Evolutionary conservation across 2,888 invertebrate species (phyloP).

Genomic region (Eutolmus rufibarbis): DNA sequence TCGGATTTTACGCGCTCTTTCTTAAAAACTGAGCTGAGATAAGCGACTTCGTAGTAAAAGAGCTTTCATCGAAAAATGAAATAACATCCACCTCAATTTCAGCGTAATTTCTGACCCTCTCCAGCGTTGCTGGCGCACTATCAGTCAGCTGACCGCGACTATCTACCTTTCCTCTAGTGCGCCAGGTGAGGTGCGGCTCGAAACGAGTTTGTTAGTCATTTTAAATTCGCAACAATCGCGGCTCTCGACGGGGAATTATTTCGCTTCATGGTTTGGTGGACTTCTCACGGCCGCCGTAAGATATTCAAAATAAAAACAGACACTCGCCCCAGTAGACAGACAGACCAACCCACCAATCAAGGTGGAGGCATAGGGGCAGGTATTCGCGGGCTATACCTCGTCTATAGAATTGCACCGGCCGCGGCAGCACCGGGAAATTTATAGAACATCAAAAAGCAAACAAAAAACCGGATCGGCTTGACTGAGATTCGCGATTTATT

Average conservation of each 20-base stretch:
- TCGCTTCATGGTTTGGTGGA: background rate
- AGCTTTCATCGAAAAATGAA: background rate
- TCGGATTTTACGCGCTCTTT: constrained; percentile 8
- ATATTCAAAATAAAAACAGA: background rate
- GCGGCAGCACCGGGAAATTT: background rate
- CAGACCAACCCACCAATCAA: background rate
- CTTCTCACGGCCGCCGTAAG: background rate
- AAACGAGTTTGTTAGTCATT: background rate
- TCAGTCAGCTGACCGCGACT: background rate
- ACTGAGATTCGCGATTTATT: background rate
- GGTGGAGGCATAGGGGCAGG: background rate
- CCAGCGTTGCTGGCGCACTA: background rate
- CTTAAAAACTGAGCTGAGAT: background rate
- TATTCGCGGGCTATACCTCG: background rate
- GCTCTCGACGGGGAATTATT: background rate
- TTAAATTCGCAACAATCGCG: background rate
- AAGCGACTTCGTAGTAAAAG: background rate
- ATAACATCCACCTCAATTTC: background rate
- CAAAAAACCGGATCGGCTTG: background rate
- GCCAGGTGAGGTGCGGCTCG: background rate
- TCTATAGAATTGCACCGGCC: background rate
- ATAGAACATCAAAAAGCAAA: background rate
- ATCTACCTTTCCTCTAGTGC: background rate
- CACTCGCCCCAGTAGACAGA: background rate
- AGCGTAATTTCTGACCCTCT: background rate